Conservation (phyloP, 53 echinoderm and acorn worm species). For the Arbacia lixula region DNA sequence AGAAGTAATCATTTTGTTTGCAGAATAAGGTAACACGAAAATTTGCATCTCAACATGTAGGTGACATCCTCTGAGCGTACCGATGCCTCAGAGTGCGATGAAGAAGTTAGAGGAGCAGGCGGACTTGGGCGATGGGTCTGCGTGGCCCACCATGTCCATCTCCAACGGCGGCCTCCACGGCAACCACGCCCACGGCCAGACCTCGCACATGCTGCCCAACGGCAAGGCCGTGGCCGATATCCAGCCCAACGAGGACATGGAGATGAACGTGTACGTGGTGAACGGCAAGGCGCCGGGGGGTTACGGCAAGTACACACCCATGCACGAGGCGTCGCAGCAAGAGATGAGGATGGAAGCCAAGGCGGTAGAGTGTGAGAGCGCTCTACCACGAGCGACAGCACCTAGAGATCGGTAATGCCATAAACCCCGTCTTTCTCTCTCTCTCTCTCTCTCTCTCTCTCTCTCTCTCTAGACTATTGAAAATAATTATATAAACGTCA, state of each 20-base stretch:
- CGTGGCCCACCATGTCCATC: slow-evolving; percentile 22
- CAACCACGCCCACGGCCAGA: background rate
- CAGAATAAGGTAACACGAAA: no score
- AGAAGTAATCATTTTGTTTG: no score
- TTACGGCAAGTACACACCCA: slow-evolving; percentile 22
- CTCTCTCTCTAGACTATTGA: background rate
- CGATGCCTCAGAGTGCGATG: slow-evolving; percentile 38
- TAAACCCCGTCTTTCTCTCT: no score
- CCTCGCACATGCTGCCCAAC: background rate
- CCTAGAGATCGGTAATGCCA: slow-evolving; percentile 41
- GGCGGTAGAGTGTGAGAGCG: slow-evolving; percentile 18
- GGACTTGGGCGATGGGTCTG: slow-evolving; percentile 30
- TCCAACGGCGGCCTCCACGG: background rate
- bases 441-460: background rate
- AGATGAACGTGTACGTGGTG: slow-evolving; percentile 35
- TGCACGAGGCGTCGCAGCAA: slow-evolving; percentile 6
- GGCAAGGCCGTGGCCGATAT: slow-evolving; percentile 10
- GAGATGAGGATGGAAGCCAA: slow-evolving; percentile 1
- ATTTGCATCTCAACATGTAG: no score
- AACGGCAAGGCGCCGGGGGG: background rate
- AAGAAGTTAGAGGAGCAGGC: slow-evolving; percentile 14
- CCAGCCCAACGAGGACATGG: slow-evolving; percentile 32
- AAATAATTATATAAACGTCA: background rate
- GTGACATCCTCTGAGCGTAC: background rate
- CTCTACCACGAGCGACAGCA: background rate